Evolutionary conservation across 2,888 invertebrate species (phyloP), one percentile per base, ranked within the genome.

Genomic region (Temnothorax ravouxi): DNA sequence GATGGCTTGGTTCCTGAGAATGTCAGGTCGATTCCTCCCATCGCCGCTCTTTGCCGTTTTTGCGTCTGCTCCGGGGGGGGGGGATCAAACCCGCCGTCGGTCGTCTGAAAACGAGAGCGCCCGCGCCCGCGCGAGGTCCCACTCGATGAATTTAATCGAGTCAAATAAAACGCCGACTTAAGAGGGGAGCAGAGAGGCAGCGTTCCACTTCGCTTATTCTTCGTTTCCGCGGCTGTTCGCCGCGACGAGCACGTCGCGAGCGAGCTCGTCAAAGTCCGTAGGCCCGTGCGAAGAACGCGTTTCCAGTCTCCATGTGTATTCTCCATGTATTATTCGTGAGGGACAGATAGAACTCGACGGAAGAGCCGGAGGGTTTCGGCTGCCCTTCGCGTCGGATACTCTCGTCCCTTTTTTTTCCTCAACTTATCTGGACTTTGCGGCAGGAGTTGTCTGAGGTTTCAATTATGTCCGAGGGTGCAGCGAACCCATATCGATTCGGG

Each of bases 121-220:
- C 13, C 47, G 44, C 25, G 21, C 38, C 13, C 47, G 44, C 25
- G 34, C 38, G 25, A 21, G 29, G 11, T 25, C 75, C 9, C 76
- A n/a, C 61, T 80, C 85, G 87, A 84, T 87, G 84, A 87, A 88
- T 91, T 91, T 91, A 89, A 91, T 91, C 91, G 89, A 90, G 90
- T 87, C 74, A 69, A 86, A 87, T 86, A 71, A 86, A 86, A 79
- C 67, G 38, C 21, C 41, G 72, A 50, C 50, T 54, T 50, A 54
- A 25, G 66, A 66, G 34, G 47, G 29, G 25, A 9, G 11, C 25
- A 5, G 47, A 5, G 47, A 62, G 50, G 15, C 72, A 34, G 59
- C 18, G 71, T 47, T 59, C 50, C 76, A 50, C 52, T 76, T 62
- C 29, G 47, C 15, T 66, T 56, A 41, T 50, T 13, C 44, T 44